Base-by-base conservation (phyloP, 2,888 invertebrate species). In the Callinectes sapidus region DNA sequence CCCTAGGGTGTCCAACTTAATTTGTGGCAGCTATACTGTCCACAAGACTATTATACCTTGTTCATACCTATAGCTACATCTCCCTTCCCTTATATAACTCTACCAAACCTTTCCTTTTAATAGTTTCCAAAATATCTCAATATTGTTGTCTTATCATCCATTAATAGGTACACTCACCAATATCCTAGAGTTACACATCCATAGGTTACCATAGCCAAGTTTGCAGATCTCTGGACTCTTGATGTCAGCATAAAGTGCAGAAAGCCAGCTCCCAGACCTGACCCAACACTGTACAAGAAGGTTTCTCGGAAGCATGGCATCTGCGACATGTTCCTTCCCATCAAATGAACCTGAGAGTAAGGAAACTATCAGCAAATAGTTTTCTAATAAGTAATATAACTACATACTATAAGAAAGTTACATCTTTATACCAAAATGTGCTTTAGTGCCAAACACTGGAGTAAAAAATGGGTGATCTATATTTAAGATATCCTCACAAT, bases 251-350 rank as follows among this genome's bases (percentile, higher is more conserved):
- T 96, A 95, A 98, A 98, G 94, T 97, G 96, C 8, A 96, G 96
- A 92, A 98, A 95, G 18, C 98, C 98, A 94, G 96, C 95, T 5
- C 96, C 97, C 42, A 98, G 95, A 89, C 98, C 98, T 87, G 97
- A 96, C 90, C 96, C 96, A 90, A 98, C 97, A 16, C 98, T 98
- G 95, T 97, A 97, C 0, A 98, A 95, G 95, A 97, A 97, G 95
- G 97, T 97, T 95, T 97, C 97, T 94, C 97, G 96, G 95, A 98
- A 98, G 95, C 98, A 98, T 0, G 98, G 98, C 93, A 98, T 97
- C 96, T 97, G 96, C 0, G 97, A 96, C 39, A 98, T 95, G 96
- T 98, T 97, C 95, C 97, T 96, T 16, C 98, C 98, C 61, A 91
- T 28, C 16, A 92, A 32, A n/a, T 39, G n/a, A 16, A 77, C n/a